Conservation (phyloP, 2,113 vertebrate genomes). For the Pyxicephalus adspersus region DNA sequence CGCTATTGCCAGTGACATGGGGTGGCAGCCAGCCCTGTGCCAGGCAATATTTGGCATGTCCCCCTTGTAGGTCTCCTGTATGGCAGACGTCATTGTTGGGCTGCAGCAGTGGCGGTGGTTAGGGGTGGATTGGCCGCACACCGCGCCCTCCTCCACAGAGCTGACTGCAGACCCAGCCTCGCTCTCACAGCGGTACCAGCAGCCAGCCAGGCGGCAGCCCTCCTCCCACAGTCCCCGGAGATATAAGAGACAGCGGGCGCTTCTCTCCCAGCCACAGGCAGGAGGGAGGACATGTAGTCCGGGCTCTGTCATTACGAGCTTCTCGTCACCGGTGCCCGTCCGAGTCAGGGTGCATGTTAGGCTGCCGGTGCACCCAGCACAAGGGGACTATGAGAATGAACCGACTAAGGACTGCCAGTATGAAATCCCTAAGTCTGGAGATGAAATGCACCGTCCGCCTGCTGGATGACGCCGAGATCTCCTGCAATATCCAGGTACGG, state of each 20-base stretch:
- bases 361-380: slow-evolving; percentile 67
- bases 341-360: slow-evolving; percentile 67
- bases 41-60: too few species aligned
- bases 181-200: slow-evolving; percentile 63
- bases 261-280: neutral
- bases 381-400: slow-evolving; percentile 88
- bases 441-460: slow-evolving; percentile 89
- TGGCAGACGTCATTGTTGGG: too few species aligned
- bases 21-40: too few species aligned
- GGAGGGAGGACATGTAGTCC: slow-evolving; percentile 41
- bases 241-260: neutral
- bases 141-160: slow-evolving; percentile 30
- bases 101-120: too few species aligned
- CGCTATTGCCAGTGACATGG: too few species aligned
- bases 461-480: slow-evolving; percentile 92
- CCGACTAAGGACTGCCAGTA: slow-evolving; percentile 92
- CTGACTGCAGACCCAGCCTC: slow-evolving; percentile 60
- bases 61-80: too few species aligned
- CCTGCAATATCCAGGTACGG: slow-evolving; percentile 89
- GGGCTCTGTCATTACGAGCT: neutral
- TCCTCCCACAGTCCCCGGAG: slow-evolving; percentile 33
- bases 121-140: slow-evolving; percentile 13
- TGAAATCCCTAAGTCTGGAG: slow-evolving; percentile 88
- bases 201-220: slow-evolving; percentile 43
- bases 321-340: neutral